Percentiles rank a stretch among this genome's conserved stretches.
Evolutionary conservation across 1,140 invertebrate genomes (phyloP).

Genomic region (Samia ricini): DNA sequence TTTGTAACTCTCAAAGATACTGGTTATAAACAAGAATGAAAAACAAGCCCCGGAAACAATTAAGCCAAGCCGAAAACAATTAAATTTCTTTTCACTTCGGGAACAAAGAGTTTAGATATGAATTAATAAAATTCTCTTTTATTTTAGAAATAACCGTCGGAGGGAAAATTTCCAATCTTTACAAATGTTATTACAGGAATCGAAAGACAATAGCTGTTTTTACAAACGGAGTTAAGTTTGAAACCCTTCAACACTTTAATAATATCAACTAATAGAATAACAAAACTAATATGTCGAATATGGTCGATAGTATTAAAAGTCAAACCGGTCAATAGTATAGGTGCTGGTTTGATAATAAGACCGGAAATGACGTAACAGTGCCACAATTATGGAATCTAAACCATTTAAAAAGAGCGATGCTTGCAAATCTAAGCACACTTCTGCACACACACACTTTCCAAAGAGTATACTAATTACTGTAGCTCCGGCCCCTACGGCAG

Average conservation of each 20-base stretch:
- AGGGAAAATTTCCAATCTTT: not conserved
- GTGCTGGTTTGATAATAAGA: no score
- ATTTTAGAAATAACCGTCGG: conserved; percentile 3
- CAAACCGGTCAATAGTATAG: no score
- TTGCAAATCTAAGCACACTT: no score
- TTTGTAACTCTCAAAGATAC: not conserved
- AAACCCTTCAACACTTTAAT: not conserved
- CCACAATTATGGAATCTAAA: no score
- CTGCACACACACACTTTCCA: no score
- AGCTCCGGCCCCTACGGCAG: no score
- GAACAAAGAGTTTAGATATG: conserved; percentile 4
- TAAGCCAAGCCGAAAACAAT: not conserved
- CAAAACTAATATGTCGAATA: no score
- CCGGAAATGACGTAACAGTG: no score
- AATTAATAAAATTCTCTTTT: conserved; percentile 9
- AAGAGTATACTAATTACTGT: no score
- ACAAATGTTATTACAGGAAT: conserved; percentile 2
- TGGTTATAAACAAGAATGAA: not conserved
- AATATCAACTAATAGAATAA: not conserved
- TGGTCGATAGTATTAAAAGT: no score
- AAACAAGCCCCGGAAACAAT: not conserved
- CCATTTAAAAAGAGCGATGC: no score
- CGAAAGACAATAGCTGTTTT: conserved; percentile 5
- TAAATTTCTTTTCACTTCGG: not conserved
- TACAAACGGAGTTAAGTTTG: conserved; percentile 4